Percentiles rank a stretch among this genome's conserved stretches.
Evolutionary conservation across 1,140 invertebrate genomes (phyloP).

Genomic region (Brachionus koreanus): DNA sequence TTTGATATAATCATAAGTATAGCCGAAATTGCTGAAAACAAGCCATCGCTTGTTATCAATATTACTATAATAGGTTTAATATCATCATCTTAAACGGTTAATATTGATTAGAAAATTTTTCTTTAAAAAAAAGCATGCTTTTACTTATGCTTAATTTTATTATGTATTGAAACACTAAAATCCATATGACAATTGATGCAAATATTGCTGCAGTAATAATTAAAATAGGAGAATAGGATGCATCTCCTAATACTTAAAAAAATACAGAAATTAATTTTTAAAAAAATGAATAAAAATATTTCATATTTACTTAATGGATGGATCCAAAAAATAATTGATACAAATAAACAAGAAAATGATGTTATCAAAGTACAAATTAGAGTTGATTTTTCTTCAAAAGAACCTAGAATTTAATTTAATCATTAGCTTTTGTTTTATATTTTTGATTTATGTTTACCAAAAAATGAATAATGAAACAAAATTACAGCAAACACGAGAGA

Average conservation of each 20-base stretch:
- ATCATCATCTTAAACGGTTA: neutral
- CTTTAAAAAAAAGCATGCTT: neutral
- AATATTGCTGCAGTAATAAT: neutral
- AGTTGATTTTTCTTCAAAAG: slow-evolving; percentile 17
- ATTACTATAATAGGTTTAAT: neutral
- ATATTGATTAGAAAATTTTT: neutral
- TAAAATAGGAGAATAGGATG: neutral
- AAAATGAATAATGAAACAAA: slow-evolving; percentile 42
- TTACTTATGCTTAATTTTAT: slow-evolving; percentile 19
- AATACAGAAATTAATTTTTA: neutral
- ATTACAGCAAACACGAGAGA: neutral
- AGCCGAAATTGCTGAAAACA: neutral
- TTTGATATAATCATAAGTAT: slow-evolving; percentile 27
- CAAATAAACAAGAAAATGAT: slow-evolving; percentile 5
- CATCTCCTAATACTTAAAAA: slow-evolving; percentile 4
- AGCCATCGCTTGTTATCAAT: neutral
- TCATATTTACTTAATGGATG: neutral
- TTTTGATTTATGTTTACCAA: neutral
- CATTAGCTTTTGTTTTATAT: neutral
- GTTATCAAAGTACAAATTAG: neutral
- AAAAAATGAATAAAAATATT: neutral
- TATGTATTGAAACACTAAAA: slow-evolving; percentile 34
- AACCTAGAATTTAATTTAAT: neutral
- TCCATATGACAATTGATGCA: neutral
- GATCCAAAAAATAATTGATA: slow-evolving; percentile 27